Percentiles rank a stretch among this genome's conserved stretches.
Conservation (phyloP, 2,797 vertebrate genomes). For the Spatula versicolor region DNA sequence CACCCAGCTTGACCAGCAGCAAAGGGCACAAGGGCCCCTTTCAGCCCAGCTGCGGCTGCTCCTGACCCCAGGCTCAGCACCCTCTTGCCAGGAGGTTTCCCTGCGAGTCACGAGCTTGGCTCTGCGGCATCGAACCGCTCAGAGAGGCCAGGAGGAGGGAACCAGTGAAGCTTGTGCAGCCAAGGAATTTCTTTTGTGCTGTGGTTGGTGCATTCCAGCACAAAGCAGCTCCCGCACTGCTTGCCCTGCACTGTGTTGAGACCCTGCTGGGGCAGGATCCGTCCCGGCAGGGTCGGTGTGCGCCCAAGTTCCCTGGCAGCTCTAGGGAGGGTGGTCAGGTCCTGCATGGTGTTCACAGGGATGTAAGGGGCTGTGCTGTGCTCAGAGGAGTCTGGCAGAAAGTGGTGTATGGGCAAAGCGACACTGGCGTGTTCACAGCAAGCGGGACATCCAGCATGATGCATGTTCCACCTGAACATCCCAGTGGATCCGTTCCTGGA, state of each 20-base stretch:
- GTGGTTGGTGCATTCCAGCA: neutral
- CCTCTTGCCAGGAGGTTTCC: neutral
- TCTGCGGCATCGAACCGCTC: neutral
- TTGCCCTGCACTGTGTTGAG: rapidly evolving
- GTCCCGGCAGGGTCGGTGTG: neutral
- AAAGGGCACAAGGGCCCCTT: conserved; percentile 20
- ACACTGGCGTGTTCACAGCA: rapidly evolving
- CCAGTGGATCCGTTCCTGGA: neutral
- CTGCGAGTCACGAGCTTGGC: neutral
- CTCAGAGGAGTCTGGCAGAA: neutral
- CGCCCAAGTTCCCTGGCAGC: rapidly evolving
- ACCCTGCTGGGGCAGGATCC: rapidly evolving
- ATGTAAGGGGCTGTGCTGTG: neutral
- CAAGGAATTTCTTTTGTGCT: conserved; percentile 27
- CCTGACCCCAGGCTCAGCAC: neutral
- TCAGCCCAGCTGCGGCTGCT: neutral
- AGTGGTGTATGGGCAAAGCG: neutral
- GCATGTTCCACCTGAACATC: neutral
- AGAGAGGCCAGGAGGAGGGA: conserved; percentile 36
- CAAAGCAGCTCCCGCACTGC: neutral
- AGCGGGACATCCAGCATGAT: neutral
- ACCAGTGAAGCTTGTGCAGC: neutral
- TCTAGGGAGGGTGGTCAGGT: neutral
- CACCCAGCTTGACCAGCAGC: neutral
- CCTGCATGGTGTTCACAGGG: neutral